Evolutionary conservation across 2,113 vertebrate species (phyloP).

Genomic region (Lasiurus borealis): DNA sequence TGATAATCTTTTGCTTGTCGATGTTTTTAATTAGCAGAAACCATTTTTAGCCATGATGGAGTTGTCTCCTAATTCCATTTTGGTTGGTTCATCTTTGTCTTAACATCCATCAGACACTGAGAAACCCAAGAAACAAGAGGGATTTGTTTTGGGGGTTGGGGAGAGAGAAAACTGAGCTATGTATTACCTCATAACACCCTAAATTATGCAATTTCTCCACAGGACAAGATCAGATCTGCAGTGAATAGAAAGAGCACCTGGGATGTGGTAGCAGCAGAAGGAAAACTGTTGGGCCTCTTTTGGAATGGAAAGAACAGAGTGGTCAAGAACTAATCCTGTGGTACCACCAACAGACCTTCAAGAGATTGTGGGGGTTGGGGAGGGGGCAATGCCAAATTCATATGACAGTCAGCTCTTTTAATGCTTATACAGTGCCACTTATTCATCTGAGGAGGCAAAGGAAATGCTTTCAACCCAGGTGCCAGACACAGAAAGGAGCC

Average conservation of each 20-base stretch:
- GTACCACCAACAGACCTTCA: slow-evolving; percentile 63
- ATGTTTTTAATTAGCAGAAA: slow-evolving; percentile 42
- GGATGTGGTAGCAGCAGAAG: slow-evolving; percentile 2
- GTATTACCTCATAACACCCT: slow-evolving; percentile 50
- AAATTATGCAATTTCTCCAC: slow-evolving; percentile 53
- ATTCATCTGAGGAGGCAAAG: slow-evolving; percentile 74
- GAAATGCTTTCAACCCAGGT: slow-evolving; percentile 69
- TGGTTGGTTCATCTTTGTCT: slow-evolving; percentile 41
- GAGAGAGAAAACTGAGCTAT: background rate
- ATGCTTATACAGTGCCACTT: slow-evolving; percentile 53
- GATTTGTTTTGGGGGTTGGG: slow-evolving; percentile 20
- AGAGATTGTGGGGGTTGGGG: slow-evolving; percentile 66
- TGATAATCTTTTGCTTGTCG: background rate
- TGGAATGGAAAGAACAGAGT: slow-evolving; percentile 73
- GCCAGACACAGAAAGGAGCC: slow-evolving; percentile 67
- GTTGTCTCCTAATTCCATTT: slow-evolving; percentile 40
- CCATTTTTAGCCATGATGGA: slow-evolving; percentile 8
- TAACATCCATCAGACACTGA: slow-evolving; percentile 37
- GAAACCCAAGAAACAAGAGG: slow-evolving; percentile 48
- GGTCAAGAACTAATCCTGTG: slow-evolving; percentile 51
- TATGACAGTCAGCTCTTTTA: slow-evolving; percentile 67
- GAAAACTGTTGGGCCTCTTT: slow-evolving; percentile 33
- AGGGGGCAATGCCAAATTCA: slow-evolving; percentile 75
- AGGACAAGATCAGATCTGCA: slow-evolving; percentile 27
- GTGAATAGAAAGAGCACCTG: slow-evolving; percentile 53